Conservation (phyloP, 2,113 vertebrate genomes). For the Ranitomeya variabilis region DNA sequence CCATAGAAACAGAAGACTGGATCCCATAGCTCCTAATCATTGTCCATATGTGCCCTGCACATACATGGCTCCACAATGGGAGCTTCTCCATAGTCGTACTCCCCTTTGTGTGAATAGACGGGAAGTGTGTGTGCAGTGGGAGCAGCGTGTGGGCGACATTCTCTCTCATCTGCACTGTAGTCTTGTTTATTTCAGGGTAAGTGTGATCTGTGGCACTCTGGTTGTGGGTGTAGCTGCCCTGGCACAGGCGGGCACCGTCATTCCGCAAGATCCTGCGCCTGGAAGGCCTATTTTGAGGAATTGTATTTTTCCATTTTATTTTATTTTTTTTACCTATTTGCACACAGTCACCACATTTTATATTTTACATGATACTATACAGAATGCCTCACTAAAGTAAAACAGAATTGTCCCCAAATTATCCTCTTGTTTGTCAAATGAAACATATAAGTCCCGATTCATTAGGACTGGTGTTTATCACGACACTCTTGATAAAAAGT, state of each 20-base stretch:
- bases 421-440: too few relatives aligned
- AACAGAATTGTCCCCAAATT: too few relatives aligned
- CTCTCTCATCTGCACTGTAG: neutral
- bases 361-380: too few relatives aligned
- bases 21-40: neutral
- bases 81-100: neutral
- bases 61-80: neutral
- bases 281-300: too few relatives aligned
- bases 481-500: too few relatives aligned
- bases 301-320: too few relatives aligned
- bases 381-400: too few relatives aligned
- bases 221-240: neutral
- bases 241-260: neutral
- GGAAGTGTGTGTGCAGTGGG: neutral
- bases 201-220: neutral
- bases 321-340: too few relatives aligned
- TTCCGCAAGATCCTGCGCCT: too few relatives aligned
- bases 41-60: neutral
- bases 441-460: too few relatives aligned
- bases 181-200: neutral
- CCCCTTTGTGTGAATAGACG: neutral
- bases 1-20: slow-evolving; percentile 15
- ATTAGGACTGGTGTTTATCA: too few relatives aligned
- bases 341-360: too few relatives aligned
- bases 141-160: neutral